Conservation (phyloP, 64 coral and sea anemone species). For the Hydrozoanthus tunicans region DNA sequence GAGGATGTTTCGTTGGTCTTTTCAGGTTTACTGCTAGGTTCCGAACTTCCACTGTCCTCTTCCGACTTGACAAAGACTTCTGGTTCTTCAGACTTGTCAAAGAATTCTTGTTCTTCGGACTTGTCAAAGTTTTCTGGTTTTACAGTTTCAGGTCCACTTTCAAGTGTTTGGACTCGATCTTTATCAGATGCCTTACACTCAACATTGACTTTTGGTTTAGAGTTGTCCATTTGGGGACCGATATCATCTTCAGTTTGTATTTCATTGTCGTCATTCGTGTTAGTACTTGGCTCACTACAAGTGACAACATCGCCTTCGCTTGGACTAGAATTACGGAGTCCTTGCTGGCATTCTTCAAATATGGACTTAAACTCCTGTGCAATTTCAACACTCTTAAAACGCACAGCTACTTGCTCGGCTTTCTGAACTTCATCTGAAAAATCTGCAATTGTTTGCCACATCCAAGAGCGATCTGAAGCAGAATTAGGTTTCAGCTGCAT, state of each 20-base stretch:
- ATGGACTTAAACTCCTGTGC: constrained; percentile 62
- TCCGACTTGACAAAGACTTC: background rate
- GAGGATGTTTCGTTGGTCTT: background rate
- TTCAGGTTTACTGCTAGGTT: background rate
- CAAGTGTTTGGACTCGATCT: no score
- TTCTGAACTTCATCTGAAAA: constrained; percentile 68
- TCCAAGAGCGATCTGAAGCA: constrained; percentile 74
- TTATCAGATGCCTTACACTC: background rate
- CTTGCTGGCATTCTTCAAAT: constrained; percentile 69
- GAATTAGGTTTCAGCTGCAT: constrained; percentile 68
- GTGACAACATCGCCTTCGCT: background rate
- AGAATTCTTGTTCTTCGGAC: no score
- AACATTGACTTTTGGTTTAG: background rate
- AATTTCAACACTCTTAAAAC: constrained; percentile 60
- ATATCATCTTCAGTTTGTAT: background rate
- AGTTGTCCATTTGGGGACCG: background rate
- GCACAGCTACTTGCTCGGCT: constrained; percentile 64
- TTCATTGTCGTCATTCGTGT: background rate
- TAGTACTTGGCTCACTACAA: background rate
- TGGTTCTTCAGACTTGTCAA: no score
- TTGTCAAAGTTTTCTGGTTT: no score
- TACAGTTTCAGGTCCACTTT: no score
- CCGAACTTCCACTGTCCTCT: background rate
- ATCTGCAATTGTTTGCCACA: constrained; percentile 80
- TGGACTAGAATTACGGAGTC: background rate